These are phyloP conservation scores for Dipodomys ordii DNA, from an alignment of 2,113 vertebrate genomes.

Conservation along the genomic window DNA sequence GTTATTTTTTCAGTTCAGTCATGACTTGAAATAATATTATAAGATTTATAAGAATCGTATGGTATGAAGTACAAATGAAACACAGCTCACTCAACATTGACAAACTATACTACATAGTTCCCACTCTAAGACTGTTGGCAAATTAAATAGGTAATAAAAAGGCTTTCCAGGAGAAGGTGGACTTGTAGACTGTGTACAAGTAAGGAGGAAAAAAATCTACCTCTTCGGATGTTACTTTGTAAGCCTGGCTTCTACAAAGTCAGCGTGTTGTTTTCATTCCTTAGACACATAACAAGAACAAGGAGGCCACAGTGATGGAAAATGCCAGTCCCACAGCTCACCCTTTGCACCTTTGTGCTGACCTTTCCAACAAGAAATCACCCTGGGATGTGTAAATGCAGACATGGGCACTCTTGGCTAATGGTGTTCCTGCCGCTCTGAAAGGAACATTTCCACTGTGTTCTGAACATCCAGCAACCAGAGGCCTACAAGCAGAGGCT, in stretches of 20 bases:
- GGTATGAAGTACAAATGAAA: background rate
- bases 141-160: background rate
- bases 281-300: slow-evolving; percentile 2
- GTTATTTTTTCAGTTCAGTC: background rate
- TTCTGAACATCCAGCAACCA: background rate
- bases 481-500: background rate
- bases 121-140: background rate
- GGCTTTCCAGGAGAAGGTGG: slow-evolving; percentile 10
- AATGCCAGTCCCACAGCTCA: background rate
- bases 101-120: background rate
- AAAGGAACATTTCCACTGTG: background rate
- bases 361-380: background rate
- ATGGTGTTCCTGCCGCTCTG: background rate
- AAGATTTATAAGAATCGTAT: background rate
- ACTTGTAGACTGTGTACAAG: background rate
- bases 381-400: background rate
- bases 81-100: background rate
- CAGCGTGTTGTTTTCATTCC: background rate
- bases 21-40: slow-evolving; percentile 42
- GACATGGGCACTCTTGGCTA: background rate
- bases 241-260: background rate
- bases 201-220: background rate
- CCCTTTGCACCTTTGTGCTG: background rate
- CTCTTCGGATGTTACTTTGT: background rate
- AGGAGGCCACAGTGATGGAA: background rate